Percentiles rank a stretch among this genome's conserved stretches.
Conservation (phyloP, 2,888 invertebrate species). For the Philonicus albiceps region DNA sequence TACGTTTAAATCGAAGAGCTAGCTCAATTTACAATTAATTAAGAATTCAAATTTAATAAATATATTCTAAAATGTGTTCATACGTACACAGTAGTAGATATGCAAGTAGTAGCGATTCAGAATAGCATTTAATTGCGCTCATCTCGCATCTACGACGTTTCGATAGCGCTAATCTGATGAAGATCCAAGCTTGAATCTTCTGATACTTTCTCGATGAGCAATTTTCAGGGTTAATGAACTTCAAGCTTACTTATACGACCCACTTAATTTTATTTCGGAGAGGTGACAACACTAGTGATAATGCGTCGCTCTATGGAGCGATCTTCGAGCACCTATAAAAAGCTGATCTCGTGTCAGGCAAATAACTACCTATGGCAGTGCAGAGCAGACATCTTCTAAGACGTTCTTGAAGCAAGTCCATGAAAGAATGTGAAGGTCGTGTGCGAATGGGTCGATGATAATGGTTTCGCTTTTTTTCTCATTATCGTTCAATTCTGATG, state of each 20-base stretch:
- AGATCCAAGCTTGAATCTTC: not conserved
- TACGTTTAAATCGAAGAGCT: not conserved
- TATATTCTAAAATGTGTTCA: not conserved
- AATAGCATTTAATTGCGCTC: not conserved
- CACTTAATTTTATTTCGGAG: constrained; percentile 4
- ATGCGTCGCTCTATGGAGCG: not conserved
- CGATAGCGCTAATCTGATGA: not conserved
- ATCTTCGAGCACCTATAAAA: not conserved
- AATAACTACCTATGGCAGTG: not conserved
- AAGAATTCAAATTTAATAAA: not conserved
- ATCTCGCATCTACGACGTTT: not conserved
- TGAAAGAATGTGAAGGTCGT: constrained; percentile 20
- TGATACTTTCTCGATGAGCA: not conserved
- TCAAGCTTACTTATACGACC: not conserved
- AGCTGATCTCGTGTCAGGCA: not conserved
- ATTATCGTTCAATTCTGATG: not conserved
- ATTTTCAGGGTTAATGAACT: constrained; percentile 23
- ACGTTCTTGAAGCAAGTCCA: not conserved
- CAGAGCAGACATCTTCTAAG: not conserved
- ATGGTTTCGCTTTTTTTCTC: not conserved
- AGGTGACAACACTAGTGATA: not conserved
- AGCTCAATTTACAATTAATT: not conserved
- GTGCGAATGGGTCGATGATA: not conserved
- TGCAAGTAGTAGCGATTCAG: not conserved
- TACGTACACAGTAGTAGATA: not conserved